Evolutionary conservation across 23 tunicate genomes (phyloP), one percentile per base, ranked within the genome.

Genomic region (Phallusia fumigata): DNA sequence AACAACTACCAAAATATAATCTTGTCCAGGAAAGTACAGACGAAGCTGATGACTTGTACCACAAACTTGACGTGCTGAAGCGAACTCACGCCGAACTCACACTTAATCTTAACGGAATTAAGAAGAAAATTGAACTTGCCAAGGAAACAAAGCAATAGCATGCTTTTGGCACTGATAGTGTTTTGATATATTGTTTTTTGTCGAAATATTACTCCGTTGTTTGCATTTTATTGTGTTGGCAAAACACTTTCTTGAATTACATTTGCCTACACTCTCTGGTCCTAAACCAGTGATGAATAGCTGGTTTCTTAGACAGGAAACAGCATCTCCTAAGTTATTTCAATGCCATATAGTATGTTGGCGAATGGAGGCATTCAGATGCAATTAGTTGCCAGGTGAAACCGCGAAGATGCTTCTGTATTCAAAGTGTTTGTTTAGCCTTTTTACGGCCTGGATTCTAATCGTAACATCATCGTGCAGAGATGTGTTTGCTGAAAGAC

Each of bases 31-130:
- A 65, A 34, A 83, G 93, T 32, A 84, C 89, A 33, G 98, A 93
- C 69, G 93, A 93, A 82, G 91, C 76, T 18, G 74, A 64, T 18
- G 98, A 94, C 22, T 72, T 94, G 49, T 53, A 80, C 18, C 89
- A 84, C 34, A 73, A 65, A 30, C 80, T 94, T 2, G 98, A 89
- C 18, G 58, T 75, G 50, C 88, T 94, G 32, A 94, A 89, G 58
- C 77, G 93, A 16, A 81, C 81, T 0, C 98, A 94, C 64, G 98
- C 98, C 30, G 98, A 94, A 80, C 90, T 94, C 12, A 86, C 93
- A 5, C 82, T 94, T 19, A 94, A 85, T 64, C 76, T 94, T 26
- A 85, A 80, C 33, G 91, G 94, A 32, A 81, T 94, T 34, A 94
- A 94, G 36, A 94, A 86, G 94, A 94, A 94, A 72, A 88, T 93